These are phyloP conservation scores for Geophilus truncorum DNA, from an alignment of 2,888 invertebrate species.

Conservation along the genomic window DNA sequence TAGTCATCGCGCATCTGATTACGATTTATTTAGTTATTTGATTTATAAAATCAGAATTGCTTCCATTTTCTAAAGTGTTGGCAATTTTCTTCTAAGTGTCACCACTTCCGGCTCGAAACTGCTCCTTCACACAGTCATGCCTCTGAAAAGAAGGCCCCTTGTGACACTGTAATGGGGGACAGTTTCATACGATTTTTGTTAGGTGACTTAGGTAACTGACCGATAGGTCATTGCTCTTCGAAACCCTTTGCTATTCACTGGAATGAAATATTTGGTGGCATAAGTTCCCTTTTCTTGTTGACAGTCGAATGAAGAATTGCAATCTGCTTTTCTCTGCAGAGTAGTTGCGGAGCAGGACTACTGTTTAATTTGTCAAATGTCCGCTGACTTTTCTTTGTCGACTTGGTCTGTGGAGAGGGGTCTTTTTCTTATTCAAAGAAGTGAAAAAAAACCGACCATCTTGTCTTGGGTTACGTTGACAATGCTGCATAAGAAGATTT, in stretches of 20 bases:
- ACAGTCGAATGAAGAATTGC: constrained; percentile 21
- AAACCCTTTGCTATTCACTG: constrained; percentile 15
- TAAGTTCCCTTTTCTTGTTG: constrained; percentile 11
- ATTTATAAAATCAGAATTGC: neutral
- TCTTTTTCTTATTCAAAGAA: constrained; percentile 2
- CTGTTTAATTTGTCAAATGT: constrained; percentile 27
- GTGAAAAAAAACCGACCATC: constrained; percentile 18
- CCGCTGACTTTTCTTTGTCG: constrained; percentile 27
- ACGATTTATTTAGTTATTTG: no score
- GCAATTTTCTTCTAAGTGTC: neutral
- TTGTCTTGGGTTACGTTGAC: constrained; percentile 17
- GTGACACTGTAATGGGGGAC: constrained; percentile 21
- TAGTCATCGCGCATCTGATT: no score
- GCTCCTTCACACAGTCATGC: constrained; percentile 12
- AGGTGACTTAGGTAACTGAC: constrained; percentile 21
- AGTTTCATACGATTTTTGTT: constrained; percentile 1
- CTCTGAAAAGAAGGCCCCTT: constrained; percentile 20
- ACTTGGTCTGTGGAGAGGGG: constrained; percentile 11
- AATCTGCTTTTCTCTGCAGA: constrained; percentile 1
- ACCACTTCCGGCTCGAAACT: constrained; percentile 4
- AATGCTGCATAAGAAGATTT: constrained; percentile 10
- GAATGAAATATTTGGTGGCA: constrained; percentile 17
- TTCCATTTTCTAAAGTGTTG: neutral
- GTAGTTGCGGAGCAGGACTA: constrained; percentile 14
- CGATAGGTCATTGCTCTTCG: constrained; percentile 22